phyloP scores from a whole-genome alignment of 2,113 vertebrate genomes.

The Spizaetus ornatus region DNA sequence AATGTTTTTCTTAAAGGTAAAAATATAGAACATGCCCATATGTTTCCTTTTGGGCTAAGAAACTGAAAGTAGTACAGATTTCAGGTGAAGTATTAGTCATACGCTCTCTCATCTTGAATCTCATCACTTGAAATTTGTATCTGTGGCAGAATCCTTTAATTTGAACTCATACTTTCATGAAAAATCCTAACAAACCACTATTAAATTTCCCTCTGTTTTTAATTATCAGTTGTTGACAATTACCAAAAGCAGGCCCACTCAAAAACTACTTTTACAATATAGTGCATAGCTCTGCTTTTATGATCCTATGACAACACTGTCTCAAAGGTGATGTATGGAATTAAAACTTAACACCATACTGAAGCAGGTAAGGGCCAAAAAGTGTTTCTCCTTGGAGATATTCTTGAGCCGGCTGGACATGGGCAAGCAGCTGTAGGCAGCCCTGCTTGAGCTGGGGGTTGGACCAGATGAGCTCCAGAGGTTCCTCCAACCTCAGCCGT shows the following conservation, averaged over 20 bases:
- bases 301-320: background rate
- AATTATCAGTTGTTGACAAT: background rate
- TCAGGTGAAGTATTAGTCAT: background rate
- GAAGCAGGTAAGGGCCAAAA: background rate
- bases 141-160: background rate
- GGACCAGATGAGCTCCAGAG: background rate
- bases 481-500: background rate
- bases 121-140: background rate
- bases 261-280: background rate
- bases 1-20: background rate
- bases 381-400: background rate
- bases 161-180: background rate
- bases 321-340: background rate
- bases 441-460: background rate
- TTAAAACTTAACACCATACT: background rate
- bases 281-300: background rate
- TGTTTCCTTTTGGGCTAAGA: background rate
- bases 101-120: background rate
- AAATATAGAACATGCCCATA: background rate
- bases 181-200: background rate
- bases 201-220: background rate
- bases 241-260: background rate
- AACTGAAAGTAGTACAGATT: background rate
- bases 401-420: background rate
- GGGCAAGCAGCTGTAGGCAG: background rate